Evolutionary conservation across 2,113 vertebrate species (phyloP), one percentile per base, ranked within the genome.

Genomic region (Struthio camelus): DNA sequence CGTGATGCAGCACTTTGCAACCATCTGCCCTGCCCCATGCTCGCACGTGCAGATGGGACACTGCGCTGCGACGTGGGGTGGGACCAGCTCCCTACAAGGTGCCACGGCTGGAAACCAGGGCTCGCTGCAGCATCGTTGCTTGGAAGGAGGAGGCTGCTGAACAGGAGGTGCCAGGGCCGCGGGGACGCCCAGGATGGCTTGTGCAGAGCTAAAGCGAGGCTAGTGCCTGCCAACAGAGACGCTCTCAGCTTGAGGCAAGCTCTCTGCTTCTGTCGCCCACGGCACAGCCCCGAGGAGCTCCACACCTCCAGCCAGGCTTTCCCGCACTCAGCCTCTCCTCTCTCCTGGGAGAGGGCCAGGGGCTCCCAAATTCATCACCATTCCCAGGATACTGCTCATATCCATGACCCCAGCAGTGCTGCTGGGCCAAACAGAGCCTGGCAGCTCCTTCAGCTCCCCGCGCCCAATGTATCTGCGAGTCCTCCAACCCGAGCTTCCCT

Each of bases 101-200:
- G 44, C 38, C 24, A 8, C 1, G 1, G 24, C 65, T 1, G 1
- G 48, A 18, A 90, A 80, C 3, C 0, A 0, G 48, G 82, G 44
- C 12, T 23, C 2, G 0, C 67, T 69, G 50, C 14, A 44, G 36
- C 46, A 66, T 70, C 72, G 46, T 75, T 61, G 11, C 65, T 32
- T 11, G 66, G 27, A 51, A 75, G 67, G 70, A 75, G 54, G 65
- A 53, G n/a, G 15, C 44, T 72, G 25, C 32, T 4, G 13, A 34
- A 64, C 12, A 9, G 65, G n/a, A 51, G 16, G 9, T n/a, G 24
- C 2, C 75, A 40, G 16, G 24, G 24, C 46, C 65, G 6, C 30
- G 59, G 46, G 27, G 40, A 89, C 53, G 12, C 10, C 50, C 40
- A 16, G 24, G 30, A 36, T 71, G 36, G 19, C 56, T 85, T 28